Conservation (phyloP, 2,888 invertebrate species). For the Escarpia spicata region DNA sequence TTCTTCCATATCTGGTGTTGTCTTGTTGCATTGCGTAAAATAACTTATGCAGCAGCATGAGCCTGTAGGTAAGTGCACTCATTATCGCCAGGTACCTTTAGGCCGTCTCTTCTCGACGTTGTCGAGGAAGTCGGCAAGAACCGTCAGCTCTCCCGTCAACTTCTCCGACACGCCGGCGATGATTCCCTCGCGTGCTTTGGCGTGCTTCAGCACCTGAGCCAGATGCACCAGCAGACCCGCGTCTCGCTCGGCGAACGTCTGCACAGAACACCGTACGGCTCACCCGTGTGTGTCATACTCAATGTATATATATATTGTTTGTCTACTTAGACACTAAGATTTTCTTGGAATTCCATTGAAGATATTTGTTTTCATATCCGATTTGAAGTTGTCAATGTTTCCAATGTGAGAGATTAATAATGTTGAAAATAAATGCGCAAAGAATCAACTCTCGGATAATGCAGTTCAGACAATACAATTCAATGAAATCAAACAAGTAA, state of each 20-base stretch:
- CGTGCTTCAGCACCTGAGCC: background rate
- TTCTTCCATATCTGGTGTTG: too few species aligned
- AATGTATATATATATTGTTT: background rate
- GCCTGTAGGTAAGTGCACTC: background rate
- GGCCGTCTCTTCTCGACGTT: slow-evolving; percentile 19
- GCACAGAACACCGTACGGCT: background rate
- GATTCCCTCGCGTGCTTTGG: background rate
- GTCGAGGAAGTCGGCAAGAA: slow-evolving; percentile 14
- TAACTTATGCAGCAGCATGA: background rate
- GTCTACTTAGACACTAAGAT: too few species aligned
- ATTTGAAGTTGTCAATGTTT: too few species aligned
- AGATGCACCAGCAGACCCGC: background rate
- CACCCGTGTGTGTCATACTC: background rate
- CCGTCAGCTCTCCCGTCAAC: background rate
- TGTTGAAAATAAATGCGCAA: too few species aligned
- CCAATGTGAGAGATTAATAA: too few species aligned
- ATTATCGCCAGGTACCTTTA: background rate
- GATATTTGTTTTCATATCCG: too few species aligned
- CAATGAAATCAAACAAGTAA: too few species aligned
- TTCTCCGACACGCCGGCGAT: slow-evolving; percentile 18
- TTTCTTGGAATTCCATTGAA: too few species aligned
- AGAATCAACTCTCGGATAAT: too few species aligned
- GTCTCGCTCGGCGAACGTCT: slow-evolving; percentile 19
- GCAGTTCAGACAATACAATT: too few species aligned
- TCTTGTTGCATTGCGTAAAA: too few species aligned